Evolutionary conservation across 2,888 invertebrate genomes (phyloP).

Genomic region (Troides aeacus): DNA sequence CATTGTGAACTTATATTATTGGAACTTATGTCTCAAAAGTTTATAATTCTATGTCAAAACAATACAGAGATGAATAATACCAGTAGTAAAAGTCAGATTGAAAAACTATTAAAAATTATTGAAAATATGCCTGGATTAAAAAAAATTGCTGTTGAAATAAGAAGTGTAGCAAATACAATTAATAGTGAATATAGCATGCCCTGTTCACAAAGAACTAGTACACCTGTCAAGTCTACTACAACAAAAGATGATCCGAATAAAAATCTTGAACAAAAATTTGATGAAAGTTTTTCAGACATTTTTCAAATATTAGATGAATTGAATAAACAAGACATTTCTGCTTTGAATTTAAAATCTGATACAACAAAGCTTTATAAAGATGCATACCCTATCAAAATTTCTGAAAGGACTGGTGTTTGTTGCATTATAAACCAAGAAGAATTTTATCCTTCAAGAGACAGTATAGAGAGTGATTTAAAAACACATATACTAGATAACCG

Average conservation of each 20-base stretch:
- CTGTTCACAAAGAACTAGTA: constrained; percentile 28
- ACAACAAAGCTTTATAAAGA: constrained; percentile 42
- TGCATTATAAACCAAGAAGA: constrained; percentile 69
- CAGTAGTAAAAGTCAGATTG: constrained; percentile 42
- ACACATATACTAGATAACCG: constrained; percentile 45
- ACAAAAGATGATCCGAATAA: constrained; percentile 31
- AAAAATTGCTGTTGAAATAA: constrained; percentile 48
- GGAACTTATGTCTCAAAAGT: constrained; percentile 62
- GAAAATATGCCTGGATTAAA: constrained; percentile 52
- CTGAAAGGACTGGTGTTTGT: constrained; percentile 61
- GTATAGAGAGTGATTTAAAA: constrained; percentile 46
- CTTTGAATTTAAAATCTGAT: constrained; percentile 53
- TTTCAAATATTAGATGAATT: constrained; percentile 47
- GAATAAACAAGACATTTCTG: constrained; percentile 42
- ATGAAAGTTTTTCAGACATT: constrained; percentile 47
- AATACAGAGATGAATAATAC: constrained; percentile 31
- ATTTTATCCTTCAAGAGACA: constrained; percentile 61
- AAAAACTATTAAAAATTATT: constrained; percentile 55
- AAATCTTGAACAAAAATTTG: constrained; percentile 34
- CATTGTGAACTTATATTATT: constrained; percentile 62
- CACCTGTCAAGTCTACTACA: constrained; percentile 34
- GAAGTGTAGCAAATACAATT: constrained; percentile 45
- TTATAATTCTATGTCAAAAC: constrained; percentile 48
- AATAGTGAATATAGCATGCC: constrained; percentile 35
- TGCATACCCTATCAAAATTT: constrained; percentile 58